phyloP scores from a whole-genome alignment of 2,113 vertebrate genomes.

The Sardina pilchardus region DNA sequence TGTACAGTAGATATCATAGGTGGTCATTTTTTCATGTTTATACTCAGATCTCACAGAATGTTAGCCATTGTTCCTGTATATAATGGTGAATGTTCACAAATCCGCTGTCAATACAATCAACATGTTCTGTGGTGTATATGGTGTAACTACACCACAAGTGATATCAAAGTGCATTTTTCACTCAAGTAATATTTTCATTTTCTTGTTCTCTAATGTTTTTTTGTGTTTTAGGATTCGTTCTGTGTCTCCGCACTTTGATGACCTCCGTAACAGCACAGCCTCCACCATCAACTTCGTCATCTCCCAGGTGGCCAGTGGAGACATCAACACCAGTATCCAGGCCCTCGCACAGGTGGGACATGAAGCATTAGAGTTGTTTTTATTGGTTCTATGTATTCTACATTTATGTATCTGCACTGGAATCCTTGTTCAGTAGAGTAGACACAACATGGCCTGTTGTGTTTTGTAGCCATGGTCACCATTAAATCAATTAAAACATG shows the following conservation, averaged over 20 bases:
- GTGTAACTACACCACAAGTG: too few species aligned
- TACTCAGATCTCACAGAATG: too few species aligned
- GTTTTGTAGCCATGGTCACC: background rate
- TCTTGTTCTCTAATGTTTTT: background rate
- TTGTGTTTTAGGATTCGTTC: constrained; percentile 78
- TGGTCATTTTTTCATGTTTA: too few species aligned
- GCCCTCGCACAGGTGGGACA: constrained; percentile 89
- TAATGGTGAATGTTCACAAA: too few species aligned
- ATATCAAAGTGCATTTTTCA: background rate
- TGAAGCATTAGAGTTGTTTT: background rate
- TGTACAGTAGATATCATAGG: too few species aligned
- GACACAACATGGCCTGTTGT: background rate
- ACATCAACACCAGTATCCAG: constrained; percentile 95
- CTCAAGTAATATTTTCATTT: background rate
- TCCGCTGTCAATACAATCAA: too few species aligned
- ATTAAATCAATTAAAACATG: background rate
- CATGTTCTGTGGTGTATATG: too few species aligned
- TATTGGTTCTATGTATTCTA: too few species aligned
- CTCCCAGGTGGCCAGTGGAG: constrained; percentile 95
- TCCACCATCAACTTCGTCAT: constrained; percentile 99
- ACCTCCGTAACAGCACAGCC: constrained; percentile 94
- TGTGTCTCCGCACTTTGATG: constrained; percentile 92
- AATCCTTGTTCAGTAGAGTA: background rate
- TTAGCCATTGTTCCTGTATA: too few species aligned
- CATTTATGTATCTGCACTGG: too few species aligned